Evolutionary conservation across 2,888 invertebrate genomes (phyloP).

Genomic region (Sphaerophoria rueppellii): DNA sequence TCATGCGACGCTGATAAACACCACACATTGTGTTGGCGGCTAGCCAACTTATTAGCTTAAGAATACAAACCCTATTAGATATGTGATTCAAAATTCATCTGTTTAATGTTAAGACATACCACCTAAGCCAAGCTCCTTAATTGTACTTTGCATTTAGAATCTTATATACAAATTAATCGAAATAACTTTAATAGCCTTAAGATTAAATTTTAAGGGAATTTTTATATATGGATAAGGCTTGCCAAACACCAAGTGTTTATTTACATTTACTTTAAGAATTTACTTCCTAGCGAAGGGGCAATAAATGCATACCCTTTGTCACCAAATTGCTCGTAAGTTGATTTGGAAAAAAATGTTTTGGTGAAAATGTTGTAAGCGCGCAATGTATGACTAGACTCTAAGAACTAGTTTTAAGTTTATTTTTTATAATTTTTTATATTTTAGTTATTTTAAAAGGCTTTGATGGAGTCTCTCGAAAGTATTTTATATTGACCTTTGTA

Average conservation of each 20-base stretch:
- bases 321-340: conserved; percentile 25
- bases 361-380: conserved; percentile 60
- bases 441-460: conserved; percentile 30
- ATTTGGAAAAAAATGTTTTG: conserved; percentile 25
- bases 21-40: conserved; percentile 32
- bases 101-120: conserved; percentile 34
- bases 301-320: conserved; percentile 57
- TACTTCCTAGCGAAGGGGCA: conserved; percentile 68
- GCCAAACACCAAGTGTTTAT: conserved; percentile 74
- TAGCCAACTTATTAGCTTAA: conserved; percentile 47
- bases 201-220: conserved; percentile 10
- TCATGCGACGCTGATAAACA: conserved; percentile 89
- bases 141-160: conserved; percentile 32
- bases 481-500: conserved; percentile 65
- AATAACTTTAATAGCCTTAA: conserved; percentile 17
- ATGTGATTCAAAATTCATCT: conserved; percentile 71
- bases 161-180: neutral
- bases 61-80: conserved; percentile 60
- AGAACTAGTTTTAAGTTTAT: neutral
- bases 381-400: conserved; percentile 60
- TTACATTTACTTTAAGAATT: conserved; percentile 61
- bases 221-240: conserved; percentile 59
- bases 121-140: conserved; percentile 39
- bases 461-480: conserved; percentile 61
- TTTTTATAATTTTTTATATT: neutral